Conservation (phyloP, 2,888 invertebrate genomes). For the Folsomia manolachei region DNA sequence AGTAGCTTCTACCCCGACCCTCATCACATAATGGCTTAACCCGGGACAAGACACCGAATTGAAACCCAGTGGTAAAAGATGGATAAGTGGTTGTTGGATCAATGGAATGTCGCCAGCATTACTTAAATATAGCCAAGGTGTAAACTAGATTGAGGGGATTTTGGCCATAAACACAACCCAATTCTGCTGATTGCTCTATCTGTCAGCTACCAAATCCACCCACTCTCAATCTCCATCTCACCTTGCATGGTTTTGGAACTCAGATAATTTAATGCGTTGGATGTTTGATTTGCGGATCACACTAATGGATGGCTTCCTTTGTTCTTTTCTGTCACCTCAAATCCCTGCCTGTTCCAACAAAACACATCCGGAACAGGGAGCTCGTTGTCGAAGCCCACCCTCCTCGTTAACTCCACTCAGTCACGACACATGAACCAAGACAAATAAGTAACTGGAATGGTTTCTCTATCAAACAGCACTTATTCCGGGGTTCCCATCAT, state of each 20-base stretch:
- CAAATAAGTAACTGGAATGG: too few relatives aligned
- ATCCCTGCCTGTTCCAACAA: neutral
- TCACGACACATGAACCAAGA: too few relatives aligned
- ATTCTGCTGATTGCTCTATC: neutral
- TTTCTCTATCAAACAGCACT: too few relatives aligned
- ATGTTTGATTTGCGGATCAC: constrained; percentile 8
- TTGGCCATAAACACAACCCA: neutral
- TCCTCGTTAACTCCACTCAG: neutral
- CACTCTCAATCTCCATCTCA: too few relatives aligned
- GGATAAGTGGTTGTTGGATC: neutral
- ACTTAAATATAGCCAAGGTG: neutral
- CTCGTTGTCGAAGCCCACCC: neutral
- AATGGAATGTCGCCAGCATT: neutral
- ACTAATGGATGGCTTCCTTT: constrained; percentile 6
- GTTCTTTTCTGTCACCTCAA: constrained; percentile 4
- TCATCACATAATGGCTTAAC: neutral
- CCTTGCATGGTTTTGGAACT: too few relatives aligned
- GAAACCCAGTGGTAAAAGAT: neutral
- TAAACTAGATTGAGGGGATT: constrained; percentile 7
- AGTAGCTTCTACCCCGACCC: too few relatives aligned
- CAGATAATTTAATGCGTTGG: neutral
- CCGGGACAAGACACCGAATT: neutral
- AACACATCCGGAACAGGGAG: too few relatives aligned
- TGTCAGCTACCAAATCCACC: neutral
- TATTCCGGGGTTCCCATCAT: too few relatives aligned